phyloP scores from a whole-genome alignment of 1,140 invertebrate genomes.

The Papilio dardanus region DNA sequence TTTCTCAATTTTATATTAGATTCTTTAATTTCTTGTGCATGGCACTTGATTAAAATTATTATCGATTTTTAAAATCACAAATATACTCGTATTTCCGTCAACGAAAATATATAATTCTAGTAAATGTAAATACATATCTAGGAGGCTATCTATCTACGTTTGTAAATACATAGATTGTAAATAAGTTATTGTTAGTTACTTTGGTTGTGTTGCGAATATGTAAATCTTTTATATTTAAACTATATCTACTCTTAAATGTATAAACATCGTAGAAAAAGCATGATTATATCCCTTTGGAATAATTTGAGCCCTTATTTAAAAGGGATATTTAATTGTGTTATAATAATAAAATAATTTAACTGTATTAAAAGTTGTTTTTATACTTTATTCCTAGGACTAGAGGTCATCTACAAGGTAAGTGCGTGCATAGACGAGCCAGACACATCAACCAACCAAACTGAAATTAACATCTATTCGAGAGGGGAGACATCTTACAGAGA shows the following conservation, averaged over 20 bases:
- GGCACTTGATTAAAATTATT: slow-evolving; percentile 58
- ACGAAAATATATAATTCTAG: slow-evolving; percentile 48
- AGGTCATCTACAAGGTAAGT: too few relatives aligned
- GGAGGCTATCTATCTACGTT: slow-evolving; percentile 47
- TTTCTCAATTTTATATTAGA: slow-evolving; percentile 47
- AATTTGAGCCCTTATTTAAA: slow-evolving; percentile 80
- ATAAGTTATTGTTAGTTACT: slow-evolving; percentile 17
- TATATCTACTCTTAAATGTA: slow-evolving; percentile 36
- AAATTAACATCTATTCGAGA: too few relatives aligned
- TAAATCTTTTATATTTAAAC: not conserved
- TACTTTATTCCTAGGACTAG: not conserved
- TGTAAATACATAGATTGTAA: slow-evolving; percentile 47
- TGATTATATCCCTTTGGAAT: slow-evolving; percentile 76
- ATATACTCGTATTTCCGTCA: slow-evolving; percentile 36
- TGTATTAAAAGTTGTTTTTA: not conserved
- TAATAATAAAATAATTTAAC: slow-evolving; percentile 8
- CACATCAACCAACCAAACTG: too few relatives aligned
- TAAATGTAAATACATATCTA: slow-evolving; percentile 68
- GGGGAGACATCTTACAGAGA: too few relatives aligned
- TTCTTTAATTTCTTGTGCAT: slow-evolving; percentile 60
- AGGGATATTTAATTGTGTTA: slow-evolving; percentile 66
- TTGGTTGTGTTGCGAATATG: slow-evolving; percentile 27
- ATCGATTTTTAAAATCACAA: slow-evolving; percentile 20
- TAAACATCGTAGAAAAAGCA: slow-evolving; percentile 40
- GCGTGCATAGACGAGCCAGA: too few relatives aligned